Percentiles rank a stretch among this genome's conserved stretches.
phyloP scores from a whole-genome alignment of 2,888 invertebrate species.

The Xestobium rufovillosum region DNA sequence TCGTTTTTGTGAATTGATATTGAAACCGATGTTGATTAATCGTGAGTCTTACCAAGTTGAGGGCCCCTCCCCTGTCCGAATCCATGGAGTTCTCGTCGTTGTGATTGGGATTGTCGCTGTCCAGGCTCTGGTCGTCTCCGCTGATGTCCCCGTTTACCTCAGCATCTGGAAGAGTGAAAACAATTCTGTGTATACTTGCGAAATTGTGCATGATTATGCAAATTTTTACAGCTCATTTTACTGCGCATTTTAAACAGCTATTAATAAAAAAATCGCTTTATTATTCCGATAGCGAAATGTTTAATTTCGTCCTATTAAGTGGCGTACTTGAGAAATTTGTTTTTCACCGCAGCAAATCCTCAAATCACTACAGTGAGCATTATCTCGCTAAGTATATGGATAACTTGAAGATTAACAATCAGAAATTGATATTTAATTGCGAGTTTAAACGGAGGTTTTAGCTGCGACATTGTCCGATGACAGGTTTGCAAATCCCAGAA shows the following conservation, averaged over 20 bases:
- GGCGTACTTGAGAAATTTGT: no score
- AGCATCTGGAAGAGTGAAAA: conserved; percentile 45
- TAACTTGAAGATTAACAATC: no score
- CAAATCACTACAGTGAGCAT: no score
- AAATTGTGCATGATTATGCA: conserved; percentile 9
- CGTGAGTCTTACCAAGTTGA: conserved; percentile 59
- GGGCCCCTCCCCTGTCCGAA: conserved; percentile 52
- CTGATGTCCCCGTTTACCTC: conserved; percentile 56
- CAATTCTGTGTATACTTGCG: conserved; percentile 6
- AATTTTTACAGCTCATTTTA: not conserved
- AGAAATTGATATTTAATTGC: not conserved
- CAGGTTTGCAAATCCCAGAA: no score
- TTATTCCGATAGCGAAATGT: no score
- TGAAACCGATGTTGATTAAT: no score
- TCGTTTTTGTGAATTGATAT: no score
- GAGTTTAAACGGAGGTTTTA: not conserved
- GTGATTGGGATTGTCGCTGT: conserved; percentile 49
- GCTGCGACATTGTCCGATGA: no score
- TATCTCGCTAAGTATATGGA: no score
- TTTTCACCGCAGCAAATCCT: no score
- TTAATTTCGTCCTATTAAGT: no score
- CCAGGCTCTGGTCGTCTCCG: conserved; percentile 54
- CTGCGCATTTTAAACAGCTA: not conserved
- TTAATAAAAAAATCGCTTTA: no score
- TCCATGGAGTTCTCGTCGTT: conserved; percentile 57